A percentile compares a stretch with the other conserved stretches of the same genome.
Conservation (phyloP, 2,797 vertebrate species). For the Scolopax rusticola region DNA sequence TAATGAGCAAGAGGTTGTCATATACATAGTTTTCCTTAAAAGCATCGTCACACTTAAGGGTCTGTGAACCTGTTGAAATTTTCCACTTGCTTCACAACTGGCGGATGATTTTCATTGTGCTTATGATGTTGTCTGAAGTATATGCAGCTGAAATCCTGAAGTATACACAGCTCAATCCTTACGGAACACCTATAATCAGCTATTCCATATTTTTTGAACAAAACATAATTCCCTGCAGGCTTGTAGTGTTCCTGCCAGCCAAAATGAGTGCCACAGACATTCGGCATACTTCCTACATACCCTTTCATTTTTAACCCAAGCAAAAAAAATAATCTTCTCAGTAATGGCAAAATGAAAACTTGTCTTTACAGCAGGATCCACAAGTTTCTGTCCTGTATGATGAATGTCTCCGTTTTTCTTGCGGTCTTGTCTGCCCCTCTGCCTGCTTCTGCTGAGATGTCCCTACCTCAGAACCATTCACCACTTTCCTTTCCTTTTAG, state of each 20-base stretch:
- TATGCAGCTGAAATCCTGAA: not conserved
- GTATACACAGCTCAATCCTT: not conserved
- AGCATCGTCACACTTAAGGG: rapidly evolving
- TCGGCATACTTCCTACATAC: not conserved
- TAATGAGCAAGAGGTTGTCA: not conserved
- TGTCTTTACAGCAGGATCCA: not conserved
- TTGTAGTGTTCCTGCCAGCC: not conserved
- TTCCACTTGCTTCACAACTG: not conserved
- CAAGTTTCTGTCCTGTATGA: not conserved
- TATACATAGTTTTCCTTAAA: not conserved
- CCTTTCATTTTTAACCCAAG: not conserved
- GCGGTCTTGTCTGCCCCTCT: not conserved
- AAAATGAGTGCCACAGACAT: not conserved
- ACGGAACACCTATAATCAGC: not conserved
- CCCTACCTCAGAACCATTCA: not conserved
- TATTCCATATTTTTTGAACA: not conserved
- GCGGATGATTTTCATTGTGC: not conserved
- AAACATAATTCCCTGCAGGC: not conserved
- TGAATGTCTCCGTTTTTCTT: not conserved
- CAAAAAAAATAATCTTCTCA: not conserved
- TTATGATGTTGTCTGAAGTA: not conserved
- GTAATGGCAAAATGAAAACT: not conserved
- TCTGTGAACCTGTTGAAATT: not conserved
- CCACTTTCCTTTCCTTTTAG: not conserved
- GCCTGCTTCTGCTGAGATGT: not conserved